phyloP scores from a whole-genome alignment of 2,888 invertebrate genomes.

The Idaea dimidiata region DNA sequence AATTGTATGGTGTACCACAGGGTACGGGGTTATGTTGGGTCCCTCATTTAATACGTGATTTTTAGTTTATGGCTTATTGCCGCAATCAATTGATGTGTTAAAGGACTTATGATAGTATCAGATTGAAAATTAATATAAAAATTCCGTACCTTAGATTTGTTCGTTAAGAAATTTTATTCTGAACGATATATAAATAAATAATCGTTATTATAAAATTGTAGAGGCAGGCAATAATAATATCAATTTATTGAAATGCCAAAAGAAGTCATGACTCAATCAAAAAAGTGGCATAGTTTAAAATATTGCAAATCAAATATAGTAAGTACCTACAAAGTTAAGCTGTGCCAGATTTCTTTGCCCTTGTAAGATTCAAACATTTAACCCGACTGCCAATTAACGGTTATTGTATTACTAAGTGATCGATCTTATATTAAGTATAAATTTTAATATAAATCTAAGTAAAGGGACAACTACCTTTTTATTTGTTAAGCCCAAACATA shows the following conservation, averaged over 20 bases:
- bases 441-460: too few relatives aligned
- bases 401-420: too few relatives aligned
- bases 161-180: background rate
- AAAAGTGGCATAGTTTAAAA: background rate
- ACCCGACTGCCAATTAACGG: background rate
- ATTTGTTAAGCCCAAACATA: too few relatives aligned
- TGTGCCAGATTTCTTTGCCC: background rate
- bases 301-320: background rate
- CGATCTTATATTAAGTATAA: too few relatives aligned
- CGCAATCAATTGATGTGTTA: background rate
- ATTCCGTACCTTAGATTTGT: background rate
- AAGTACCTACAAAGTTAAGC: background rate
- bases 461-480: too few relatives aligned
- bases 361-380: background rate
- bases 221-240: background rate
- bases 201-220: background rate
- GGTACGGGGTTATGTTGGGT: constrained; percentile 22
- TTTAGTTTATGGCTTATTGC: background rate
- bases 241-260: background rate
- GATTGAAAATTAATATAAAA: background rate
- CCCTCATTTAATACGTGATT: background rate
- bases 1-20: constrained; percentile 23
- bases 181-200: background rate
- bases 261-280: background rate
- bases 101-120: background rate